These are phyloP conservation scores for Peromyscus maniculatus DNA, from an alignment of 2,113 vertebrate species.

Conservation along the genomic window DNA sequence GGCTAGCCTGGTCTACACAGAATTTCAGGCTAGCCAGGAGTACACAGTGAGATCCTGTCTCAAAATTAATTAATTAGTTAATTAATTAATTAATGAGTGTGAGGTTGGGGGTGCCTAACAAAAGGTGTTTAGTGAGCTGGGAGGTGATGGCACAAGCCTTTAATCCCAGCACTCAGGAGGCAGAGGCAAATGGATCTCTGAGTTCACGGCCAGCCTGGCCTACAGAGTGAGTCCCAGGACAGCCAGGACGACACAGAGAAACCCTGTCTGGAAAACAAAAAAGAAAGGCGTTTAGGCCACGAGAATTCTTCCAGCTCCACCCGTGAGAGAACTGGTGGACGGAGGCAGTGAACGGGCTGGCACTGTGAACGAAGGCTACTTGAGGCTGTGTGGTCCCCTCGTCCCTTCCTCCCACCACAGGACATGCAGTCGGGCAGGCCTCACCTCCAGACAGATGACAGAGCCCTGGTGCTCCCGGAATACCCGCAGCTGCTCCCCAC, in stretches of 20 bases:
- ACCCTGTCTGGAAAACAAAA: not conserved
- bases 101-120: not conserved
- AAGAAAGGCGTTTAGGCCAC: not conserved
- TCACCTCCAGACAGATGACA: slow-evolving; percentile 91
- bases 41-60: not conserved
- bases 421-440: slow-evolving; percentile 64
- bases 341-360: not conserved
- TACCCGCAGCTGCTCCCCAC: slow-evolving; percentile 89
- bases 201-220: not conserved
- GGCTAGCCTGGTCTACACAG: not conserved
- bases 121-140: not conserved
- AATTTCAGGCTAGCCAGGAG: not conserved
- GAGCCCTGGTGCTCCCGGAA: slow-evolving; percentile 91
- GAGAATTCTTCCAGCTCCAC: not conserved
- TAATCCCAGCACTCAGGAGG: not conserved
- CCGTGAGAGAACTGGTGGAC: not conserved
- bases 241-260: not conserved
- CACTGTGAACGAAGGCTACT: not conserved
- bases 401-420: not conserved
- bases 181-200: not conserved
- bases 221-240: not conserved
- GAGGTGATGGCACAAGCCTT: accelerated
- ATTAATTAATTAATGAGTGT: not conserved
- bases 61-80: not conserved
- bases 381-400: not conserved